phyloP scores from a whole-genome alignment of 1,140 invertebrate genomes.

The Drosophila jambulina region DNA sequence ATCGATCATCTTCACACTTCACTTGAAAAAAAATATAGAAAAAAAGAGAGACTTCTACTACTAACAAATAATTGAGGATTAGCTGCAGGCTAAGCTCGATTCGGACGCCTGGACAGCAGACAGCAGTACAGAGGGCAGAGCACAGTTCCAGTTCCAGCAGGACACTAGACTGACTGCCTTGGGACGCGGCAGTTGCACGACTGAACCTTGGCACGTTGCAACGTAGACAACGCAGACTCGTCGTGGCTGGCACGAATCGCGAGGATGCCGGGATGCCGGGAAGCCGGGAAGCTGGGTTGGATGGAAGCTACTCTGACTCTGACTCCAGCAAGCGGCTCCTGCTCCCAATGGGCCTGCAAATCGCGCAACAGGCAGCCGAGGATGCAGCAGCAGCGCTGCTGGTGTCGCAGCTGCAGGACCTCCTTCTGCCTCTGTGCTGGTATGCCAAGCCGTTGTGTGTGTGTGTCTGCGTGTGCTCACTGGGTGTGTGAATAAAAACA shows the following conservation, averaged over 20 bases:
- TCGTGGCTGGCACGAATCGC: constrained; percentile 31
- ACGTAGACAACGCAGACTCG: constrained; percentile 76
- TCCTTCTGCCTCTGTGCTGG: background rate
- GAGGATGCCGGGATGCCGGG: constrained; percentile 20
- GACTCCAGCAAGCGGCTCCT: background rate
- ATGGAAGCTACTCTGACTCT: too few relatives aligned
- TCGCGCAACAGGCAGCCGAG: constrained; percentile 59
- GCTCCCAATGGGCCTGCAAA: constrained; percentile 9
- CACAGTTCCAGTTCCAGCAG: constrained; percentile 20
- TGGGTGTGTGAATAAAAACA: constrained; percentile 50
- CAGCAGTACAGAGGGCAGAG: background rate
- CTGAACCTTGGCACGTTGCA: constrained; percentile 76
- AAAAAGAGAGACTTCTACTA: background rate
- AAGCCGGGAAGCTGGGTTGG: background rate
- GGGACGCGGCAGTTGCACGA: constrained; percentile 83
- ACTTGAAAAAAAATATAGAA: constrained; percentile 10
- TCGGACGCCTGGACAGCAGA: background rate
- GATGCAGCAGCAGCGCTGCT: constrained; percentile 27
- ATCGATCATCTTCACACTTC: constrained; percentile 11
- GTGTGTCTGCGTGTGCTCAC: background rate
- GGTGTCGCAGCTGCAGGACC: constrained; percentile 33
- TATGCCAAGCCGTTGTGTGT: background rate
- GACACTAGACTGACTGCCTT: constrained; percentile 82
- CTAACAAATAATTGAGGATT: constrained; percentile 4
- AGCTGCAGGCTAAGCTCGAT: background rate